These are phyloP conservation scores for Helicolenus hilgendorfi DNA, from an alignment of 2,797 vertebrate species.

Conservation along the genomic window DNA sequence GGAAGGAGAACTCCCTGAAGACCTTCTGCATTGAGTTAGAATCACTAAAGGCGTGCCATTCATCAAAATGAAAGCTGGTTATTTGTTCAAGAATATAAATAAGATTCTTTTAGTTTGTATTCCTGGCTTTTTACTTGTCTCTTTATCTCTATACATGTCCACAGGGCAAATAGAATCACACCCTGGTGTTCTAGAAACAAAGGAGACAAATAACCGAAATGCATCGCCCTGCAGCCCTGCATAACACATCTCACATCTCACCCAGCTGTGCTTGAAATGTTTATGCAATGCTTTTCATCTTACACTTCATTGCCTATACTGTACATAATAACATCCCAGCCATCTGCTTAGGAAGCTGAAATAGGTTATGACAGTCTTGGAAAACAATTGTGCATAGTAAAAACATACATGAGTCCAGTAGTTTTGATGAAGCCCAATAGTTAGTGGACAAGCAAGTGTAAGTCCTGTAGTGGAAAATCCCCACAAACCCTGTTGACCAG, in stretches of 20 bases:
- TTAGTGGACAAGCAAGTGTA: background rate
- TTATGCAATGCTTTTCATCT: constrained; percentile 6
- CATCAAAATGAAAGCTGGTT: background rate
- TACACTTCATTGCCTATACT: constrained; percentile 1
- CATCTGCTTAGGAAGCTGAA: background rate
- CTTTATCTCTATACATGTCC: background rate
- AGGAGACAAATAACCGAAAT: background rate
- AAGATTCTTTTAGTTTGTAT: background rate
- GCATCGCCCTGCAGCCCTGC: background rate
- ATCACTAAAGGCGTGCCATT: background rate
- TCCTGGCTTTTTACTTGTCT: background rate
- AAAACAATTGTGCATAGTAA: background rate
- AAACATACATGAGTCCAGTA: background rate
- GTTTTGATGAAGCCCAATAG: background rate
- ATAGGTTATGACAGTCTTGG: background rate
- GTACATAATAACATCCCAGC: background rate
- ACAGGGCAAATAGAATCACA: background rate
- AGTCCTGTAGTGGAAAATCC: constrained; percentile 31
- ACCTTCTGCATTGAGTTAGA: background rate
- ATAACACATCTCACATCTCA: background rate
- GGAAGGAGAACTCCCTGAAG: background rate
- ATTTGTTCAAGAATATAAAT: background rate
- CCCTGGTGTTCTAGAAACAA: background rate
- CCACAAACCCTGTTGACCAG: constrained; percentile 9
- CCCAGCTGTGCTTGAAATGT: background rate